Base-by-base conservation (phyloP, 2,113 vertebrate species). In the Rhabdornis inornatus region DNA sequence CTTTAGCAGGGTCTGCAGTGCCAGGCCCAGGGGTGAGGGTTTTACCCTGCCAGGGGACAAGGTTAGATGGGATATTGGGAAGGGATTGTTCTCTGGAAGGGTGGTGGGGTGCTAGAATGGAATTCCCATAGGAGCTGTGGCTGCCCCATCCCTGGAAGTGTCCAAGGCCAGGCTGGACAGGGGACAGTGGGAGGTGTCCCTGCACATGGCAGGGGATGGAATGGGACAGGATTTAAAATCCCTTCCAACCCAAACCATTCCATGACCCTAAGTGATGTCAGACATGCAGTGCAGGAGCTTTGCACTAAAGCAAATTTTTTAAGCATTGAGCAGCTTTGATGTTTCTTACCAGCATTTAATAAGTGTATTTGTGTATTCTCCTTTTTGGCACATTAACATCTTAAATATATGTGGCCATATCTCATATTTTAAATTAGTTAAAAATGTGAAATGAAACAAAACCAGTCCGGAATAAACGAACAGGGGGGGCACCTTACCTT, bases 221-320 rank as follows among this genome's bases (percentile, higher is more conserved):
- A 27, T 11, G 37, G 37, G 45, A 2, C 44, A 9, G 39, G 15
- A 1, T 69, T 37, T 53, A 20, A 39, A 8, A 7, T 30, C 47
- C 12, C 15, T 53, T 44, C 45, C 28, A 27, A 13, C 17, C 11
- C 72, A 76, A 68, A 33, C 27, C 37, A 23, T 33, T 39, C 55
- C 45, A 28, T 31, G 33, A 20, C 13, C 16, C 47, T 5, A 9
- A 27, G 13, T 0, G 0, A 14, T 1, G 42, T 3, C 52, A 59
- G 24, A 17, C 10, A 31, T 39, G 33, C 42, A 64, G 10, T 13
- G 40, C 28, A 87, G 37, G 55, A 72, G 8, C 21, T 66, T 9
- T 3, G 9, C 44, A 30, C 10, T 28, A 35, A 60, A 77, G 31
- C 12, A 13, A 15, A 8, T 57, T 65, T 39, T 33, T 13, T 33